Conservation (phyloP, 2,113 vertebrate species). For the Archocentrus centrarchus region DNA sequence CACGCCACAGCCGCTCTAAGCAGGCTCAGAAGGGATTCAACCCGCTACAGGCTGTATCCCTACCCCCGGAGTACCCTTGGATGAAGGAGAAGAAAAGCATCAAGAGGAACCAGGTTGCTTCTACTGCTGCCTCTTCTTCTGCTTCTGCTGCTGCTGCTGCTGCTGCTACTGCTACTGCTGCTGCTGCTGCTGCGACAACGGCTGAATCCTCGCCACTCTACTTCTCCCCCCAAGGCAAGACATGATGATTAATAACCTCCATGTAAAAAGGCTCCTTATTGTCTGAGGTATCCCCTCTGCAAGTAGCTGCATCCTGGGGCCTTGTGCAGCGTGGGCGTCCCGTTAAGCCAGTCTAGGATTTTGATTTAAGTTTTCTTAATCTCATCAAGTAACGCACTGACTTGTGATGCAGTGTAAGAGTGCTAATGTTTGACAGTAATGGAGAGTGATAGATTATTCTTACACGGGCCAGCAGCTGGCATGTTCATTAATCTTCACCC, state of each 20-base stretch:
- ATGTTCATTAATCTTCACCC: slow-evolving; percentile 94
- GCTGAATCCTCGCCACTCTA: slow-evolving; percentile 85
- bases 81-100: slow-evolving; percentile 98
- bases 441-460: slow-evolving; percentile 97
- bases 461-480: slow-evolving; percentile 94
- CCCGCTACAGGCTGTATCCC: slow-evolving; percentile 85
- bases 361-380: slow-evolving; percentile 72
- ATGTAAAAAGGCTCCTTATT: slow-evolving; percentile 61
- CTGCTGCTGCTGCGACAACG: slow-evolving; percentile 56
- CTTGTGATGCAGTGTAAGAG: slow-evolving; percentile 90
- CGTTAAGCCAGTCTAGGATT: slow-evolving; percentile 32
- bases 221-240: slow-evolving; percentile 97
- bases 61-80: slow-evolving; percentile 94
- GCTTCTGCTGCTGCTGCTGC: slow-evolving; percentile 28
- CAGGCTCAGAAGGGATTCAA: slow-evolving; percentile 86
- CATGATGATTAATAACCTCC: slow-evolving; percentile 76
- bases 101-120: slow-evolving; percentile 87
- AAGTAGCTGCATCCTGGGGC: slow-evolving; percentile 52
- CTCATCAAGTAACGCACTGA: slow-evolving; percentile 69
- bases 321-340: slow-evolving; percentile 54
- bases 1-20: slow-evolving; percentile 92
- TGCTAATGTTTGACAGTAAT: slow-evolving; percentile 98
- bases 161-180: slow-evolving; percentile 65
- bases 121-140: slow-evolving; percentile 50
- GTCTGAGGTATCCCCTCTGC: slow-evolving; percentile 52